Percentiles rank a stretch among this genome's conserved stretches.
These are phyloP conservation scores for Steinernema feltiae DNA, from an alignment of 1,140 invertebrate species.

Conservation along the genomic window DNA sequence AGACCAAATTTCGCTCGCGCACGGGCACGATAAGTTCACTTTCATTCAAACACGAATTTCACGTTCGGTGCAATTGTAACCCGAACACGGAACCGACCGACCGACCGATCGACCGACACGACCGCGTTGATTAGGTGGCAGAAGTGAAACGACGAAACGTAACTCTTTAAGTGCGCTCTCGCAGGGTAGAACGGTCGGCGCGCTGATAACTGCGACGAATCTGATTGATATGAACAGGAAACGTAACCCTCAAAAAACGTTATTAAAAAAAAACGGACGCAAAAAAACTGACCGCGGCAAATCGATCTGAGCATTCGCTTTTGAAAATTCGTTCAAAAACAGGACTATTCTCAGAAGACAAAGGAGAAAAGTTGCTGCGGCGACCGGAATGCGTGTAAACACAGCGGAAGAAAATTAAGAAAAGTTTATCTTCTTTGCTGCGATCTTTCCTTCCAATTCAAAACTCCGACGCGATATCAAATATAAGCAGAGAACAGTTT, in stretches of 20 bases:
- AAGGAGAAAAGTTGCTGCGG: too few species aligned
- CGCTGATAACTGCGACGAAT: neutral
- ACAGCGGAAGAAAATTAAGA: too few species aligned
- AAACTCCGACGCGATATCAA: too few species aligned
- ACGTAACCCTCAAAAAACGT: neutral
- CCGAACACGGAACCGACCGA: neutral
- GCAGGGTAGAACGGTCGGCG: neutral
- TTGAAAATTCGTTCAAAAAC: too few species aligned
- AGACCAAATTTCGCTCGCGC: neutral
- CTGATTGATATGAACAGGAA: neutral
- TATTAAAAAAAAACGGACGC: neutral
- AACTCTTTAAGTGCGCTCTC: neutral
- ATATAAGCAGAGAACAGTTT: too few species aligned
- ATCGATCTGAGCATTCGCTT: neutral
- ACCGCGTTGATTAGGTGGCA: neutral
- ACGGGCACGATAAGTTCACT: neutral
- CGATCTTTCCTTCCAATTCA: too few species aligned
- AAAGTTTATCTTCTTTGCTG: too few species aligned
- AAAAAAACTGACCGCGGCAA: neutral
- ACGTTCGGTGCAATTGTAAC: neutral
- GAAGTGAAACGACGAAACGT: neutral
- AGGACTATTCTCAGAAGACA: too few species aligned
- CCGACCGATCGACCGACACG: neutral
- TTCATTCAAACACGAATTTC: neutral
- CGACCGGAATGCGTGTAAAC: too few species aligned